Evolutionary conservation across 2,797 vertebrate species (phyloP).

Genomic region (Alexandromys oeconomus): DNA sequence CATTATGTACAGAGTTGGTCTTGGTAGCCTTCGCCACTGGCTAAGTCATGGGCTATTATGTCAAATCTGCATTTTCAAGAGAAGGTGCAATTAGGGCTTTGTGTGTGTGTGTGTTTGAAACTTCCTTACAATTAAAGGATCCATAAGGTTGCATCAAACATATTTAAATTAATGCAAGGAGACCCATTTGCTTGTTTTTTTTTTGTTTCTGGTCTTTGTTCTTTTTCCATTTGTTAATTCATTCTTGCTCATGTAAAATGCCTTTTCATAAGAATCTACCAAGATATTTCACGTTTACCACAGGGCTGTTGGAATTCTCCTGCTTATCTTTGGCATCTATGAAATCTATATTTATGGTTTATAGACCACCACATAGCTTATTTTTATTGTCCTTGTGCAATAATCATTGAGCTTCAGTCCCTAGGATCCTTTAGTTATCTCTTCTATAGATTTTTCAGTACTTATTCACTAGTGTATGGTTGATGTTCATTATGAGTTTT

Average conservation of each 20-base stretch:
- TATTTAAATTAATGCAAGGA: background rate
- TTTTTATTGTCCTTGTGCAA: conserved; percentile 20
- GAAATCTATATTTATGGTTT: background rate
- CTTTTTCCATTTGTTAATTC: background rate
- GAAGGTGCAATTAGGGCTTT: background rate
- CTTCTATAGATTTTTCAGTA: background rate
- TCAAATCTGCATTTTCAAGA: background rate
- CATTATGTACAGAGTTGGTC: background rate
- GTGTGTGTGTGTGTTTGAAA: background rate
- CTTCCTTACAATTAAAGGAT: conserved; percentile 19
- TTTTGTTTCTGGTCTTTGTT: background rate
- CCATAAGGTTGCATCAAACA: background rate
- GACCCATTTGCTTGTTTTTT: background rate
- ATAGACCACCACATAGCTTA: background rate
- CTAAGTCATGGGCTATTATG: background rate
- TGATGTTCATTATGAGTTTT: background rate
- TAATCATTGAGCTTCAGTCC: background rate
- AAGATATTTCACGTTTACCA: background rate
- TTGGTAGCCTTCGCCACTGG: background rate
- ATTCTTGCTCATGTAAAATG: background rate
- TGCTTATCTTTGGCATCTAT: background rate
- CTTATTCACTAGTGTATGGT: background rate
- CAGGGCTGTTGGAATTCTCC: background rate
- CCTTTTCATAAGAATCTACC: background rate
- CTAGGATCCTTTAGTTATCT: background rate